phyloP scores from a whole-genome alignment of 2,797 vertebrate species.

The Channa striata region DNA sequence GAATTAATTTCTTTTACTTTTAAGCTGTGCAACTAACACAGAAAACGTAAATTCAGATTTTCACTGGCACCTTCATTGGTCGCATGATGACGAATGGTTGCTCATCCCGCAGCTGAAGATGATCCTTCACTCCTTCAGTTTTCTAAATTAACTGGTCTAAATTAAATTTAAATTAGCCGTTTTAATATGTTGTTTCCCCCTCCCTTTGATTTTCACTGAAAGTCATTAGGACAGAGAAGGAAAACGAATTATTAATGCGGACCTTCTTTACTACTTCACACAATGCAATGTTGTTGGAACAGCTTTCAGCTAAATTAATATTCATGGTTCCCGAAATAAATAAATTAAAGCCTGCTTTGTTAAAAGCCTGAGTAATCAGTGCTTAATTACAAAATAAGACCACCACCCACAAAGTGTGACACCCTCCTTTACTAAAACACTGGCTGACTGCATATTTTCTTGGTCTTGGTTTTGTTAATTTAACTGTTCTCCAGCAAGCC shows the following conservation, averaged over 20 bases:
- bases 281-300: slow-evolving; percentile 11
- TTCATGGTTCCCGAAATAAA: slow-evolving; percentile 32
- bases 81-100: slow-evolving; percentile 8
- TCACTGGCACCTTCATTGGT: slow-evolving; percentile 3
- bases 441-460: slow-evolving; percentile 26
- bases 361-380: slow-evolving; percentile 56
- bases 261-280: slow-evolving; percentile 28
- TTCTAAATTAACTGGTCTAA: slow-evolving; percentile 35
- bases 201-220: slow-evolving; percentile 7
- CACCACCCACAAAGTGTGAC: slow-evolving; percentile 43
- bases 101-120: slow-evolving; percentile 1
- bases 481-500: slow-evolving; percentile 21
- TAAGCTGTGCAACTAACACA: neutral
- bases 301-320: slow-evolving; percentile 38
- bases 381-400: slow-evolving; percentile 56
- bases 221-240: slow-evolving; percentile 32
- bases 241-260: slow-evolving; percentile 42
- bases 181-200: slow-evolving; percentile 33
- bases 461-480: slow-evolving; percentile 37
- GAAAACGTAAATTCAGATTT: slow-evolving; percentile 21
- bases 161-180: neutral
- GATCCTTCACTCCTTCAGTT: neutral
- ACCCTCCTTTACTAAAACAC: slow-evolving; percentile 19
- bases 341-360: slow-evolving; percentile 47
- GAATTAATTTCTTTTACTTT: too few relatives aligned